Percentiles rank a stretch among this genome's conserved stretches.
These are phyloP conservation scores for Prionailurus viverrinus DNA, from an alignment of 2,113 vertebrate genomes.

Conservation along the genomic window DNA sequence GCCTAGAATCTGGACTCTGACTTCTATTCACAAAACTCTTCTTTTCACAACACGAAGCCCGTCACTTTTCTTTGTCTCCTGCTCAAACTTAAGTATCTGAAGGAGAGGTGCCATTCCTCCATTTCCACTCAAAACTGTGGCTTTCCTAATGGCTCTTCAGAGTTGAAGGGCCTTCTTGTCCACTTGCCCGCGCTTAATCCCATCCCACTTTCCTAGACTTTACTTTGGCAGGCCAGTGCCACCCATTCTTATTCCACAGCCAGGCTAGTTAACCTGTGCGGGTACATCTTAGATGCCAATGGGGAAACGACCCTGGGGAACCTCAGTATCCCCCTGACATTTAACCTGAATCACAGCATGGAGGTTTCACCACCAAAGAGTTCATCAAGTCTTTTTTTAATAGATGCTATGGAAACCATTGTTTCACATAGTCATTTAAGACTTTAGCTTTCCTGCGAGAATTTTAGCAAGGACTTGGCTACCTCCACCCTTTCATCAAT, in stretches of 20 bases:
- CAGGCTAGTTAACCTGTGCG: neutral
- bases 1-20: neutral
- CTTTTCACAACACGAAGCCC: neutral
- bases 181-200: neutral
- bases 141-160: neutral
- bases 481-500: neutral
- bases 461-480: neutral
- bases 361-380: neutral
- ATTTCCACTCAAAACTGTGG: neutral
- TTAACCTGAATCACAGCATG: neutral
- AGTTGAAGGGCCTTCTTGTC: neutral
- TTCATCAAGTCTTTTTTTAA: neutral
- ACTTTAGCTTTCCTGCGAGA: conserved; percentile 1
- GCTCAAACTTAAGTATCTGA: neutral
- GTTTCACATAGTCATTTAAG: neutral
- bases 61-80: neutral
- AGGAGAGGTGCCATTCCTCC: neutral
- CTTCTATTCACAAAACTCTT: neutral
- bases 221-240: accelerated
- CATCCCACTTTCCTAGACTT: neutral
- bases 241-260: neutral
- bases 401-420: neutral
- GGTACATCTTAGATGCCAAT: neutral
- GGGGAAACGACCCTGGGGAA: neutral
- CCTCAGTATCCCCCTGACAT: neutral